Evolutionary conservation across 2,797 vertebrate genomes (phyloP).

Genomic region (Tenualosa thibaudeaui): DNA sequence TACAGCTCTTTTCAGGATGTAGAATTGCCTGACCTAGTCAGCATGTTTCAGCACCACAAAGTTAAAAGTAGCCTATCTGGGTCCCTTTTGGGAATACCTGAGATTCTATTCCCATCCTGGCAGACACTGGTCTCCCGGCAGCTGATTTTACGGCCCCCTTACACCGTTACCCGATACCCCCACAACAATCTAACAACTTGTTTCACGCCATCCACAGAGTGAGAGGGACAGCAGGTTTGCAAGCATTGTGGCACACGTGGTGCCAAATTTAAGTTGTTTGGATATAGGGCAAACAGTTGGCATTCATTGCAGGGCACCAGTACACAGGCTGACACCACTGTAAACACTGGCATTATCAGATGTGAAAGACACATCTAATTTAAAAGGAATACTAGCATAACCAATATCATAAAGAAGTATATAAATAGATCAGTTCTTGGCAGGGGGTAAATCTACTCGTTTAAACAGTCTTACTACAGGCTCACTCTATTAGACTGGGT

Average conservation of each 20-base stretch:
- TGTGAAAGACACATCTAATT: background rate
- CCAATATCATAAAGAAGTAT: background rate
- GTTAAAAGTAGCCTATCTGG: slow-evolving; percentile 55
- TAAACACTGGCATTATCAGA: slow-evolving; percentile 15
- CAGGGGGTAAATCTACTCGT: background rate
- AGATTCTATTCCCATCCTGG: slow-evolving; percentile 65
- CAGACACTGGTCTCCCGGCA: slow-evolving; percentile 50
- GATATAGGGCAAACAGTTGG: background rate
- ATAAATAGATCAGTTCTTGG: background rate
- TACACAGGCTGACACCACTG: background rate
- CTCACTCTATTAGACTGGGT: background rate
- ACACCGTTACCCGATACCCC: background rate
- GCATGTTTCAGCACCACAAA: slow-evolving; percentile 53
- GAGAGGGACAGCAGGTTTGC: slow-evolving; percentile 42
- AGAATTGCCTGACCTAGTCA: slow-evolving; percentile 49
- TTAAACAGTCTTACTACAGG: background rate
- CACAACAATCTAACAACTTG: slow-evolving; percentile 61
- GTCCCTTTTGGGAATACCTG: slow-evolving; percentile 49
- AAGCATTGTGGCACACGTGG: slow-evolving; percentile 5
- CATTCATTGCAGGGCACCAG: background rate
- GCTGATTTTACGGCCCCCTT: slow-evolving; percentile 49
- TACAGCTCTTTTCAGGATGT: slow-evolving; percentile 50
- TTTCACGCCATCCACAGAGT: slow-evolving; percentile 51
- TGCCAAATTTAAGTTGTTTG: slow-evolving; percentile 16
- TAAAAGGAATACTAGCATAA: background rate